Percentiles rank a stretch among this genome's conserved stretches.
These are phyloP conservation scores for Dasyprocta punctata DNA, from an alignment of 2,113 vertebrate species.

Conservation along the genomic window DNA sequence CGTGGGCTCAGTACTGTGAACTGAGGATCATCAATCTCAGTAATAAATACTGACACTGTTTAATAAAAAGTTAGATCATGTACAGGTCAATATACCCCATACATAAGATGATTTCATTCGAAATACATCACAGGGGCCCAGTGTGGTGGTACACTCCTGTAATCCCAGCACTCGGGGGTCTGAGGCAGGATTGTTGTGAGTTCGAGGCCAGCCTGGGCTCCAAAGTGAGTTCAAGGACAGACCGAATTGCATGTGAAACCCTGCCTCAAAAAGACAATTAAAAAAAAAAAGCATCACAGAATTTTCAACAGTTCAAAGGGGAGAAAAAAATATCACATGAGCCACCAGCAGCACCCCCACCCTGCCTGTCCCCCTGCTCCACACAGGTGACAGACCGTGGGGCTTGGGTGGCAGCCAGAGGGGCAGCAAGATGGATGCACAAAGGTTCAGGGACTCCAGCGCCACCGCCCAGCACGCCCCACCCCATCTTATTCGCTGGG, in stretches of 20 bases:
- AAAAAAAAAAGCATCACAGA: neutral
- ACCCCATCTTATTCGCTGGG: neutral
- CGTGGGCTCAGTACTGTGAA: neutral
- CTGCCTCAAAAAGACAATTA: neutral
- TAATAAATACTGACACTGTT: neutral
- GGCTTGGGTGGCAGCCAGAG: neutral
- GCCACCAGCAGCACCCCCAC: neutral
- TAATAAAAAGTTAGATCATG: neutral
- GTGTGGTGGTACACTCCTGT: no score
- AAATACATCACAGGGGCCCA: neutral
- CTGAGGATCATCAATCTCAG: neutral
- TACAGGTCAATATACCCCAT: neutral
- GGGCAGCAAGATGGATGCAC: neutral
- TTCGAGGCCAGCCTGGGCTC: neutral
- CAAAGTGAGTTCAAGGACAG: neutral
- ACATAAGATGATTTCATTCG: neutral
- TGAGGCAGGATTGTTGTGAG: neutral
- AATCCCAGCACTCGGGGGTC: neutral
- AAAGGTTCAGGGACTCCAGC: neutral
- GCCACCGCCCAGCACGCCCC: no score
- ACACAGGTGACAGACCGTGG: no score
- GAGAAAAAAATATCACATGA: neutral
- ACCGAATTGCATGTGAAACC: neutral
- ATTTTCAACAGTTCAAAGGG: neutral
- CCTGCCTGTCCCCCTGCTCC: neutral